Base-by-base conservation (phyloP, 2,113 vertebrate genomes). In the Pionites leucogaster region DNA sequence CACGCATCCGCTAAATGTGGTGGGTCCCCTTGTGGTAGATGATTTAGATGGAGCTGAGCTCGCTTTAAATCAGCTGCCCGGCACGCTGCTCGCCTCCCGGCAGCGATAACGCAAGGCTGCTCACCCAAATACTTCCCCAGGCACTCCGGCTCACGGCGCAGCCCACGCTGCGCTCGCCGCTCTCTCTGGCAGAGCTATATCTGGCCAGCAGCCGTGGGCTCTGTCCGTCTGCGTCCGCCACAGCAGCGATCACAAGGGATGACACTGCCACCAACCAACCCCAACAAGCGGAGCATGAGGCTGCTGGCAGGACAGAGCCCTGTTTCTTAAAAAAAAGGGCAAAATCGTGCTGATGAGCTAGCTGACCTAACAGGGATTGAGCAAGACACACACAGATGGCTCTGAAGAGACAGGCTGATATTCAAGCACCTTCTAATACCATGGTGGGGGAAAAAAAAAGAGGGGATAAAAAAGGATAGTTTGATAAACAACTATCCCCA, bases 11-110 rank as follows among this genome's bases (percentile, higher is more conserved):
- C 55, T 79, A 50, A 75, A 72, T 6, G 15, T 25, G 2, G 76
- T 60, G 87, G 82, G 94, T 95, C 91, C 92, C 69, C 95, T 81
- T 78, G 94, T 79, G 86, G 95, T 35, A 50, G 83, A 33, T 60
- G 39, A n/a, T 82, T 82, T 65, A 37, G 6, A 13, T 3, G 74
- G 80, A 92, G 76, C 77, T 22, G 35, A 60, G 29, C 88, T 68
- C 9, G 41, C 57, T 42, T 62, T 46, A 6, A 18, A 79, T 35
- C 78, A 64, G 64, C 69, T 68, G 52, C 72, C 44, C 92, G 5
- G 80, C 76, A 12, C 5, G 3, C 17, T 29, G 81, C 68, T 71
- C 62, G 12, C n/a, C 6, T 3, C 53, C 37, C 13, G 4, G 80
- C 64, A 67, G 62, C 19, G 37, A 1, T 12, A 77, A 86, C 18